Evolutionary conservation across 2,888 invertebrate genomes (phyloP).

Genomic region (Eremobia ochroleuca): DNA sequence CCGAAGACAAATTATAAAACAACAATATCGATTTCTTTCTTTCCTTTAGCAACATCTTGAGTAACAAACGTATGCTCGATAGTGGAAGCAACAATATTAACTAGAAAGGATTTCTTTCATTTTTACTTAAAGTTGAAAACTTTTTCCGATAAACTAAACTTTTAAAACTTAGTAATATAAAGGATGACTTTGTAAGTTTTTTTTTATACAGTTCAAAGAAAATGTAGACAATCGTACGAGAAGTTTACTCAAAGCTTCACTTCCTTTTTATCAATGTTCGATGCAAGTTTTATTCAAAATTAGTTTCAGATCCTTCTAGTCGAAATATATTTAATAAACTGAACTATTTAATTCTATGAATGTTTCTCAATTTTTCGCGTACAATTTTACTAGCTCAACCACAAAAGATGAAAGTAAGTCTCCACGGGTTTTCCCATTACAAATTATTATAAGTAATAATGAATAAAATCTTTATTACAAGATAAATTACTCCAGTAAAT

Average conservation of each 20-base stretch:
- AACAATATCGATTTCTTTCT: not conserved
- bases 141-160: conserved; percentile 61
- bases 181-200: conserved; percentile 51
- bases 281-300: conserved; percentile 15
- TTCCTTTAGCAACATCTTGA: not conserved
- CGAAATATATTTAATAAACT: not conserved
- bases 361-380: not conserved
- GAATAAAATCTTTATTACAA: too few species aligned
- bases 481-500: too few species aligned
- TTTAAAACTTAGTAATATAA: conserved; percentile 57
- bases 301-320: not conserved
- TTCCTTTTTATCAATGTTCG: conserved; percentile 25
- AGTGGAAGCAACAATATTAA: conserved; percentile 53
- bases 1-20: not conserved
- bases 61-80: conserved; percentile 40
- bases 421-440: too few species aligned
- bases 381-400: not conserved
- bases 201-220: conserved; percentile 46
- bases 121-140: conserved; percentile 53
- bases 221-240: conserved; percentile 39
- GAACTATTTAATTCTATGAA: not conserved
- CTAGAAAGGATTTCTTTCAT: conserved; percentile 39
- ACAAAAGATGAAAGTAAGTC: too few species aligned
- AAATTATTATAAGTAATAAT: too few species aligned
- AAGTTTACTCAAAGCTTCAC: conserved; percentile 44